Evolutionary conservation across 1,140 invertebrate species (phyloP).

Genomic region (Paralvinella palmiformis): DNA sequence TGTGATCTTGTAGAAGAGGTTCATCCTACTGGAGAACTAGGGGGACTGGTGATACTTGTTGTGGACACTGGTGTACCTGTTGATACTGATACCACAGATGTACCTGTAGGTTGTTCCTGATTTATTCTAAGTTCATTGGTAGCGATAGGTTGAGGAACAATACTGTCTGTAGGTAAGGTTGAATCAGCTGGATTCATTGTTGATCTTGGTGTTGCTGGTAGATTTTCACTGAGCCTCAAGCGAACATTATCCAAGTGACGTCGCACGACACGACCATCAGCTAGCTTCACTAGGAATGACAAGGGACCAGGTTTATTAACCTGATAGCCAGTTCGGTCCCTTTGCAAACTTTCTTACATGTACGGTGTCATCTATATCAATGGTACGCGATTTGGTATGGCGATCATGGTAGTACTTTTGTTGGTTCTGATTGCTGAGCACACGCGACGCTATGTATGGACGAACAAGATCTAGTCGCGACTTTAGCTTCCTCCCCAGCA

Average conservation of each 20-base stretch:
- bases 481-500: not conserved
- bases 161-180: too few relatives aligned
- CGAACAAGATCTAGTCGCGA: not conserved
- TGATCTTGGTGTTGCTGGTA: too few relatives aligned
- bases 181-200: too few relatives aligned
- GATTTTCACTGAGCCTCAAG: too few relatives aligned
- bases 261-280: not conserved
- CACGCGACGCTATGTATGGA: not conserved
- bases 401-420: not conserved
- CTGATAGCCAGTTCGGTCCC: not conserved
- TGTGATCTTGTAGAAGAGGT: too few relatives aligned
- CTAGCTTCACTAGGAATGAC: not conserved
- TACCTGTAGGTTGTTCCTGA: too few relatives aligned
- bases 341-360: not conserved
- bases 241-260: not conserved
- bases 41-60: too few relatives aligned
- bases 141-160: too few relatives aligned
- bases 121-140: too few relatives aligned
- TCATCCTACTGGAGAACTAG: too few relatives aligned
- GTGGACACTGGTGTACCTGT: too few relatives aligned
- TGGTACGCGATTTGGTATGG: not conserved
- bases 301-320: not conserved
- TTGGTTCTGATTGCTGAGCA: not conserved
- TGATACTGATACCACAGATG: too few relatives aligned
- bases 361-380: not conserved